Conservation (phyloP, 2,888 invertebrate species). For the Orthosia incerta region DNA sequence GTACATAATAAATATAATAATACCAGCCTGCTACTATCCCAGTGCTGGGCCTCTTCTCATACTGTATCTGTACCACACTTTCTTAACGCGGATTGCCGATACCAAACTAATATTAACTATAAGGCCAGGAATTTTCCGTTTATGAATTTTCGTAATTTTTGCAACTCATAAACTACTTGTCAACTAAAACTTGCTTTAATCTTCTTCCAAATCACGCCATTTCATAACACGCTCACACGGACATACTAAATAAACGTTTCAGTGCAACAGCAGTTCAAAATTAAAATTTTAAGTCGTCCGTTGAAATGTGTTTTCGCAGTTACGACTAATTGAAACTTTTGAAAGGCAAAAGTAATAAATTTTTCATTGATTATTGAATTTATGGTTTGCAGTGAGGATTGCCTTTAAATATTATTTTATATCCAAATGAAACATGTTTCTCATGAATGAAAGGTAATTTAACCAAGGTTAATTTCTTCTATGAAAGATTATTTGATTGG, state of each 20-base stretch:
- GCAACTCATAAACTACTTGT: no score
- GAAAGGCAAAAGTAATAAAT: conserved; percentile 4
- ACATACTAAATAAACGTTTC: neutral
- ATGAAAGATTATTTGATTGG: conserved; percentile 3
- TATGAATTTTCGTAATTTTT: no score
- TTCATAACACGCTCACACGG: no score
- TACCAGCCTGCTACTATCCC: no score
- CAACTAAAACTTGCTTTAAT: no score
- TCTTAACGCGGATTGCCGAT: no score
- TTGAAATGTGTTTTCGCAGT: neutral
- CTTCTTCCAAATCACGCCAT: no score
- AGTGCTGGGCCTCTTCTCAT: no score
- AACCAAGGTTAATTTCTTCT: conserved; percentile 9
- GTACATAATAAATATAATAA: no score
- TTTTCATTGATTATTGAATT: conserved; percentile 30
- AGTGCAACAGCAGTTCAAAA: neutral
- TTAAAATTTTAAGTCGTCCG: neutral
- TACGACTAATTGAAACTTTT: conserved; percentile 2
- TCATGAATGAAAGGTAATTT: conserved; percentile 23
- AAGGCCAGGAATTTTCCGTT: no score
- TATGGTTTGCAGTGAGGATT: conserved; percentile 13
- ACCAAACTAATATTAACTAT: no score
- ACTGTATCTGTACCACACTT: no score
- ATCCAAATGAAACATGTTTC: conserved; percentile 17
- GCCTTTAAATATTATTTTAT: conserved; percentile 1